Conservation (phyloP, 2,797 vertebrate genomes). For the Pteronotus mesoamericanus region DNA sequence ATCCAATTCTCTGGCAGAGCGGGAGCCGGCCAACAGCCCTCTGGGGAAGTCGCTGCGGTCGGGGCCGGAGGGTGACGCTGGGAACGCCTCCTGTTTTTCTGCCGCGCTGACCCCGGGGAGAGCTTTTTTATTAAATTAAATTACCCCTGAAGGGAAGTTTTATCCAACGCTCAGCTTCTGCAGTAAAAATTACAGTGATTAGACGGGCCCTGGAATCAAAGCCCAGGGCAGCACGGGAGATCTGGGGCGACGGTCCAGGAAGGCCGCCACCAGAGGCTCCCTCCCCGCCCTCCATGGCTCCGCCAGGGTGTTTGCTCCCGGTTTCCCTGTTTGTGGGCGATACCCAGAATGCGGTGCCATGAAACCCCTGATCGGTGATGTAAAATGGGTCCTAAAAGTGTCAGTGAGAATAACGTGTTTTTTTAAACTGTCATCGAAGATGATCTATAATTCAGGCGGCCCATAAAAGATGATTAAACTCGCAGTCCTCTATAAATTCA, state of each 20-base stretch:
- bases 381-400: slow-evolving; percentile 67
- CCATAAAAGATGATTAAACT: slow-evolving; percentile 65
- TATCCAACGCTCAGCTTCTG: slow-evolving; percentile 64
- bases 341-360: slow-evolving; percentile 69
- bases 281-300: not conserved
- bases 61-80: not conserved
- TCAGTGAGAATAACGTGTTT: slow-evolving; percentile 64
- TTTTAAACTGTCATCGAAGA: slow-evolving; percentile 66
- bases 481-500: slow-evolving; percentile 54
- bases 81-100: not conserved
- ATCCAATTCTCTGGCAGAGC: not conserved
- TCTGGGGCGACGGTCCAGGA: not conserved
- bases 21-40: not conserved
- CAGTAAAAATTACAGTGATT: slow-evolving; percentile 43
- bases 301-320: not conserved
- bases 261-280: slow-evolving; percentile 16
- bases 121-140: slow-evolving; percentile 66
- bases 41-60: not conserved
- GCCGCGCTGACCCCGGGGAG: slow-evolving; percentile 51
- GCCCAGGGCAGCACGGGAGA: slow-evolving; percentile 25
- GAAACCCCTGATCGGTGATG: slow-evolving; percentile 59
- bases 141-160: slow-evolving; percentile 68
- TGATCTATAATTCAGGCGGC: slow-evolving; percentile 66
- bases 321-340: slow-evolving; percentile 43
- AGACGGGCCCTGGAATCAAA: slow-evolving; percentile 44